Base-by-base conservation (phyloP, 2,888 invertebrate species). In the Rotaria socialis region DNA sequence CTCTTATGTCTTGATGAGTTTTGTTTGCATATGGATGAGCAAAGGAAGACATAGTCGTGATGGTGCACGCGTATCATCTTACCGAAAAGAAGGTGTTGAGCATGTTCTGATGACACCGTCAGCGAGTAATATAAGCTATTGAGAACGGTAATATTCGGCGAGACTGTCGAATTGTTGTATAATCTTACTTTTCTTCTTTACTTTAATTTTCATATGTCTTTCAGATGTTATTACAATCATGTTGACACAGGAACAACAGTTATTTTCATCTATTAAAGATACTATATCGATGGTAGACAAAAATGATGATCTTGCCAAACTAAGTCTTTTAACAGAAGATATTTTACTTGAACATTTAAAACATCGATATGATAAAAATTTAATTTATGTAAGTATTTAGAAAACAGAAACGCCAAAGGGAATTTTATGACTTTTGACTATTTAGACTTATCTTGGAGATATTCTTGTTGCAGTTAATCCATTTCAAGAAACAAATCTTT, bases 371-470 rank as follows among this genome's bases (percentile, higher is more conserved):
- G 86, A 87, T 84, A 88, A 88, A 43, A 88, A 89, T 85, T 87
- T 89, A 74, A 90, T 90, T 52, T 90, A 90, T 88, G 90, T 90
- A 88, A 89, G 90, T 89, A 52, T 47, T 47, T 52, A 16, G 16
- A 52, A 52, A 16, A 52, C 3, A 52, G 16, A 16, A 52, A 22
- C 80, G 5, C 10, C 24, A 6, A 7, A 24, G 47, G 35, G 41
- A 58, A 47, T 41, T 24, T 74, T 11, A 60, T 84, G 75, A 22
- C 41, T 56, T 85, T 55, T 3, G 74, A 58, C 14, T 47, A 85
- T 88, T 14, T 67, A 88, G 88, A 88, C 88, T 16, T 88, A 88
- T 52, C 87, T 88, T 43, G 88, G 88, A 16, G 88, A 88, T 80
- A 88, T 88, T 56, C 87, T 88, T 24, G 86, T 88, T 22, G 87